phyloP scores from a whole-genome alignment of 1,140 invertebrate genomes.

The Dinoponera quadriceps region DNA sequence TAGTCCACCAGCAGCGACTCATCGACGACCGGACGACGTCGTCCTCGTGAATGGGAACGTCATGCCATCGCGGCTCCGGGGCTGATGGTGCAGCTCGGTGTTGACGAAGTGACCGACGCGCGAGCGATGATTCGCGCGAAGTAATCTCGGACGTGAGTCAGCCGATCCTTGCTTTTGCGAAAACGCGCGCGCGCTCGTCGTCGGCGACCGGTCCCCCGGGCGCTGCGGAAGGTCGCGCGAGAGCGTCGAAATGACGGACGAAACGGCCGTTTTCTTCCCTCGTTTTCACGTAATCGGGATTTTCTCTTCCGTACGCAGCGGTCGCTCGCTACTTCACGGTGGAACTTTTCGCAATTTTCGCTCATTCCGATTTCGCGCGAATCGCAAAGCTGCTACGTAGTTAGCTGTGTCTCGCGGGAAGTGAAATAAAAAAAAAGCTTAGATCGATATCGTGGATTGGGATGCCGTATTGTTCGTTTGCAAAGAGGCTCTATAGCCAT shows the following conservation, averaged over 20 bases:
- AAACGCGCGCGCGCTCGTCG: neutral
- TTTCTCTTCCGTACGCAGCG: neutral
- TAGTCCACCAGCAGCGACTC: no score
- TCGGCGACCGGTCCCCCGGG: neutral
- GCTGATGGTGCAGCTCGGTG: neutral
- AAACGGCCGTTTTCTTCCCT: neutral
- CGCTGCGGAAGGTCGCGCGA: neutral
- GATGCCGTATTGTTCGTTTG: no score
- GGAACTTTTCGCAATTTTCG: no score
- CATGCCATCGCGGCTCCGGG: constrained; percentile 44
- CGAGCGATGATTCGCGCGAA: constrained; percentile 59
- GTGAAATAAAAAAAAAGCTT: no score
- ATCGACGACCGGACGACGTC: neutral
- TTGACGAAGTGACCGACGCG: constrained; percentile 50
- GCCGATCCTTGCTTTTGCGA: neutral
- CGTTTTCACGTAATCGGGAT: neutral
- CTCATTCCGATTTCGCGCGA: no score
- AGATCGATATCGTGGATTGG: no score
- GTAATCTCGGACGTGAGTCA: constrained; percentile 50
- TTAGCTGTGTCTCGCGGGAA: no score
- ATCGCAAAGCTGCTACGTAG: no score
- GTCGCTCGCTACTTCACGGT: no score
- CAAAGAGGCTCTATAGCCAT: no score
- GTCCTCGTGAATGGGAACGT: neutral
- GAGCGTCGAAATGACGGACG: neutral